Percentiles rank a stretch among this genome's conserved stretches.
phyloP scores from a whole-genome alignment of 2,888 invertebrate genomes.

The Dyspetes luteomarginatus region DNA sequence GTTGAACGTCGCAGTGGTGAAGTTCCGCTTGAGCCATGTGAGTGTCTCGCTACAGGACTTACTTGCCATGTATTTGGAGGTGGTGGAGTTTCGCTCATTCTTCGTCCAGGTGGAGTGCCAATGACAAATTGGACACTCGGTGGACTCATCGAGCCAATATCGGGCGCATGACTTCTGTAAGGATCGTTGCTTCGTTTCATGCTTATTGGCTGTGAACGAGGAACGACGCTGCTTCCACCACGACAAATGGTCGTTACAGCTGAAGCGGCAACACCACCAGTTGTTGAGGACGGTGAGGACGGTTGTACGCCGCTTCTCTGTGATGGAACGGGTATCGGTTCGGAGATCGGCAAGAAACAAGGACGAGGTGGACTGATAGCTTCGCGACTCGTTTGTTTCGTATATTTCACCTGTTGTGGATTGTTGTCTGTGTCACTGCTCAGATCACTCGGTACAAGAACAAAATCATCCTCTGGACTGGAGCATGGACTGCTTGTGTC shows the following conservation, averaged over 20 bases:
- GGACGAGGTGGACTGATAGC: constrained; percentile 88
- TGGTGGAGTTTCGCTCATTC: constrained; percentile 88
- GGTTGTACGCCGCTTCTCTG: constrained; percentile 83
- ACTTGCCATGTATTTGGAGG: constrained; percentile 94
- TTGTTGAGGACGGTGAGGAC: constrained; percentile 42
- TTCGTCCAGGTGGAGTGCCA: constrained; percentile 92
- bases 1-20: constrained; percentile 88
- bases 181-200: constrained; percentile 89
- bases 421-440: constrained; percentile 82
- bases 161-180: constrained; percentile 88
- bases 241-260: constrained; percentile 65
- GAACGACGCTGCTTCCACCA: constrained; percentile 85
- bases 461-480: constrained; percentile 83
- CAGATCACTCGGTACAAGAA: constrained; percentile 81
- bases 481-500: constrained; percentile 81
- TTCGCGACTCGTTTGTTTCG: constrained; percentile 83
- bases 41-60: constrained; percentile 87
- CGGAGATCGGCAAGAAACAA: constrained; percentile 88
- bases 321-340: constrained; percentile 91
- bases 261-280: no score
- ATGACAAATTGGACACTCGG: constrained; percentile 94
- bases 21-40: constrained; percentile 84
- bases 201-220: constrained; percentile 93
- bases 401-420: constrained; percentile 81
- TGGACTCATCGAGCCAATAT: constrained; percentile 96